Evolutionary conservation across 2,797 vertebrate genomes (phyloP), one percentile per base, ranked within the genome.

Genomic region (Acrocephalus scirpaceus): DNA sequence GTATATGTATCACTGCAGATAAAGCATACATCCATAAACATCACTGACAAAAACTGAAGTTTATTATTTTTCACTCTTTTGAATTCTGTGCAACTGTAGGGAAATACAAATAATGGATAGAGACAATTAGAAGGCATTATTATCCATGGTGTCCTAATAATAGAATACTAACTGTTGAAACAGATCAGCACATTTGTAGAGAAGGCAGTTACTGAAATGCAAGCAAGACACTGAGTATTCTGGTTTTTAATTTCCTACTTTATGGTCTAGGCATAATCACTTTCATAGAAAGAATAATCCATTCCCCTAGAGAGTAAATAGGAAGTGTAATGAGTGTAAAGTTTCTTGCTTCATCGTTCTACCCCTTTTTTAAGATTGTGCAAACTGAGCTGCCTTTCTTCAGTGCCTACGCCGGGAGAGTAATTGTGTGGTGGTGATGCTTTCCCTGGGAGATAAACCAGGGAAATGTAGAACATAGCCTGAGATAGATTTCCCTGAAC

Each of bases 401-500:
- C 17, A n/a, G 26, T 76, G 56, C 54, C 48, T 87, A 11, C 0
- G 1, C 67, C 34, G 20, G 57, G 60, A 73, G 62, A 85, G 54
- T 82, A 73, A 78, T 86, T 91, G 65, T 85, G 70, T 73, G 61
- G 36, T 7, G 3, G 16, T 70, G 71, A 57, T 90, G 32, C 76
- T 71, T 90, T 88, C 64, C 42, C 45, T 79, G 54, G 48, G 34
- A 94, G 48, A 66, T 87, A 44, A 91, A 88, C 48, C 42, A 23
- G 53, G 45, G 53, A 90, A 90, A 72, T 67, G 44, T 38, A 51
- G 87, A 85, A 87, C 75, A 83, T 30, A 78, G 36, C 17, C 51
- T 16, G 30, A 82, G 84, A 86, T 81, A 93, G 86, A 88, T 85
- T 73, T 92, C 38, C 36, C 72, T 86, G 47, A 92, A 77, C 48